Evolutionary conservation across 2,888 invertebrate species (phyloP).

Genomic region (Spilosoma lubricipeda): DNA sequence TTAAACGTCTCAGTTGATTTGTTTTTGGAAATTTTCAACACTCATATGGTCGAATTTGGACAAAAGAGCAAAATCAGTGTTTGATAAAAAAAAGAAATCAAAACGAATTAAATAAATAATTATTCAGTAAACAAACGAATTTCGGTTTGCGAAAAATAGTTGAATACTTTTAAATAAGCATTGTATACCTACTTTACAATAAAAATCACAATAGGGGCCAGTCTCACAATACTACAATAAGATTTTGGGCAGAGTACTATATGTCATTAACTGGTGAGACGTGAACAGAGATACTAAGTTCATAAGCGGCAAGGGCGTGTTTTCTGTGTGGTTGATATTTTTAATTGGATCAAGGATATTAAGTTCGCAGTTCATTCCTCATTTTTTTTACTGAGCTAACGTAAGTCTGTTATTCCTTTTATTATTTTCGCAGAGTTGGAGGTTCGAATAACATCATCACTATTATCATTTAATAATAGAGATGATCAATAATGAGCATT

Average conservation of each 20-base stretch:
- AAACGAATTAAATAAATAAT: too few species aligned
- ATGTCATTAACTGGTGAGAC: conserved; percentile 1
- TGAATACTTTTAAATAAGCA: conserved; percentile 8
- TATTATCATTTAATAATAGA: too few species aligned
- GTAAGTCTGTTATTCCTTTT: conserved; percentile 3
- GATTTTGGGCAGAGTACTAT: not conserved
- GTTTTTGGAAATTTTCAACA: not conserved
- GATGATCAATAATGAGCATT: too few species aligned
- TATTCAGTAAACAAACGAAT: conserved; percentile 9
- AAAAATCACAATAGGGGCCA: conserved; percentile 5
- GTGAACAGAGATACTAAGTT: conserved; percentile 11
- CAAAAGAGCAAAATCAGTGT: not conserved
- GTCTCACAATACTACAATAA: conserved; percentile 11
- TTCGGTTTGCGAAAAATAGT: not conserved
- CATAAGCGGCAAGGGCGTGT: conserved; percentile 4
- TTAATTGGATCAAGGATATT: conserved; percentile 3
- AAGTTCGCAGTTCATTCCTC: not conserved
- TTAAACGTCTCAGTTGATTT: not conserved
- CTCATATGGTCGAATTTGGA: not conserved
- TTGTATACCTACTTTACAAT: conserved; percentile 9
- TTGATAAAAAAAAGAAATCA: not conserved
- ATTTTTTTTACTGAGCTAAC: not conserved
- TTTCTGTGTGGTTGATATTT: not conserved
- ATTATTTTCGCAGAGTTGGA: not conserved
- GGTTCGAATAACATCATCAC: too few species aligned